Evolutionary conservation across 2,888 invertebrate genomes (phyloP), one percentile per base, ranked within the genome.

Genomic region (Agrochola lychnidis): DNA sequence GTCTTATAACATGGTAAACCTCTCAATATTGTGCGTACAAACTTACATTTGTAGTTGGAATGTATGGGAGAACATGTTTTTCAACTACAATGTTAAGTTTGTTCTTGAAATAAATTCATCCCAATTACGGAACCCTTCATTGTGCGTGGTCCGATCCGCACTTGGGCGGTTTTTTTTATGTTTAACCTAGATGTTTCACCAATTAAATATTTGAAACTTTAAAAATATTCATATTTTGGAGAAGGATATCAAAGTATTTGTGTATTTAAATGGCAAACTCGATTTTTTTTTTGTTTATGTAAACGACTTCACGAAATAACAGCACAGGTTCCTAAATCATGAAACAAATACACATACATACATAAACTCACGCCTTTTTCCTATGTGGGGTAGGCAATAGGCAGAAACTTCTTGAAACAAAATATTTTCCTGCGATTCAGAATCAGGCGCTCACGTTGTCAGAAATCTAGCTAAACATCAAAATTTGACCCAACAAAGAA

Each of bases 401-500:
- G 4, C 56, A n/a, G n/a, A 56, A 56, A n/a, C 56, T 45, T n/a
- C 6, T 30, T 30, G 14, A 67, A 36, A 51, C 30, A 51, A 36
- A 1, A 36, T 51, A 36, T 40, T n/a, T 68, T 45, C 1, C 53
- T 30, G 6, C 45, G 16, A 57, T 73, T 48, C 56, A 82, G 62
- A 75, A 75, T 82, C 45, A 56, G 67, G 70, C 57, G 16, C 40
- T 61, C 48, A 68, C 22, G 36, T 68, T 68, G 25, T 51, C 16
- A 12, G 14, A 71, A 72, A 67, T 59, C 53, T 5, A 25, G 36
- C n/a, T 70, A 30, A 62, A 75, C 68, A 69, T 75, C 40, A 59
- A 74, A 74, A 74, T 73, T 74, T 72, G 53, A 67, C 36, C n/a
- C 25, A 48, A 66, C 53, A 72, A 74, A 57, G 16, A 64, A 80